Percentiles rank a stretch among this genome's conserved stretches.
Evolutionary conservation across 2,888 invertebrate species (phyloP).

Genomic region (Calliphora vomitoria): DNA sequence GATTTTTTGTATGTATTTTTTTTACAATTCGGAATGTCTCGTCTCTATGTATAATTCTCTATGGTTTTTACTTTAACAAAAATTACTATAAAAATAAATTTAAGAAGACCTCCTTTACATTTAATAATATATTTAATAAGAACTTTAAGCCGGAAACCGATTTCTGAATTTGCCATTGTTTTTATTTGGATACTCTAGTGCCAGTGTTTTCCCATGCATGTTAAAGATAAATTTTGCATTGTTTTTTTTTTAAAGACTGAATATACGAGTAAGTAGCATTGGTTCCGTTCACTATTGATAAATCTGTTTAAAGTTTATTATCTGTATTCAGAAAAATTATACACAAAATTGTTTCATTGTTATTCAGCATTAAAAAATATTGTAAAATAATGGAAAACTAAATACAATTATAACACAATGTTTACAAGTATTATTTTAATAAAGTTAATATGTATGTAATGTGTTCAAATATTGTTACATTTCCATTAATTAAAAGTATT

Average conservation of each 20-base stretch:
- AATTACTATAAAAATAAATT: no score
- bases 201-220: slow-evolving; percentile 25
- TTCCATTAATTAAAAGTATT: slow-evolving; percentile 59
- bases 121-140: no score
- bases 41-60: no score
- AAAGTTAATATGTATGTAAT: slow-evolving; percentile 22
- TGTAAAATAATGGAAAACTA: slow-evolving; percentile 20
- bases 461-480: slow-evolving; percentile 51
- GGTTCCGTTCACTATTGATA: slow-evolving; percentile 64
- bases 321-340: slow-evolving; percentile 21
- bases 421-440: not conserved
- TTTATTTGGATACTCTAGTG: no score
- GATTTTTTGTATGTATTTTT: no score
- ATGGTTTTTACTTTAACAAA: no score
- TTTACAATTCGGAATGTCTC: no score
- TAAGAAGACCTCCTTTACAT: no score
- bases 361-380: slow-evolving; percentile 16
- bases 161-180: no score
- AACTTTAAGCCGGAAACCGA: no score
- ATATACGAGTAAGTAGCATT: slow-evolving; percentile 21
- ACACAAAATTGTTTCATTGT: slow-evolving; percentile 31
- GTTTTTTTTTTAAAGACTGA: slow-evolving; percentile 30
- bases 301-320: slow-evolving; percentile 50
- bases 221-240: slow-evolving; percentile 51
- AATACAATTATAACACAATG: not conserved